Base-by-base conservation (phyloP, 2,888 invertebrate species). In the Erebia epiphron region DNA sequence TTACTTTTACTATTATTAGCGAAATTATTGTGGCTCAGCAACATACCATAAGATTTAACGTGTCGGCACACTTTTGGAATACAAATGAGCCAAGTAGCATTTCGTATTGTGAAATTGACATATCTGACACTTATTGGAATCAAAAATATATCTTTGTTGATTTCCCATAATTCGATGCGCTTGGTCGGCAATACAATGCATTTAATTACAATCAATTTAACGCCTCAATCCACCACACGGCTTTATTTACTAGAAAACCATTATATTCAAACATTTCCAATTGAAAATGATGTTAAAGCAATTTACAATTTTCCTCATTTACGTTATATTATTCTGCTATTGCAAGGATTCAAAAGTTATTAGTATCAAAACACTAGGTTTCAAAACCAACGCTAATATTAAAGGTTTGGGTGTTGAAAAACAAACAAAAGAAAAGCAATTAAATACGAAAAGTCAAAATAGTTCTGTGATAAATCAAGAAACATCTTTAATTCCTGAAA, bases 151-250 rank as follows among this genome's bases (percentile, higher is more conserved):
- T 62, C 62, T 46, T 49, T 8, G 13, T 71, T 67, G 64, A 74
- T 75, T 75, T 65, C 56, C 58, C 73, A 69, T 67, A 73, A 67
- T 66, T 60, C 54, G 71, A 60, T 71, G 50, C 74, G 72, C 68
- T 65, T 67, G 54, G 43, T 65, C 62, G 49, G 26, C 57, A 58
- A 49, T n/a, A 69, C 73, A 74, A 72, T 75, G 67, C 69, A 72
- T 74, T 70, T 73, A 66, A 75, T 76, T 74, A 71, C 70, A 63
- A 35, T 71, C 50, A 54, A 73, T 71, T 72, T 56, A 60, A 69
- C 70, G 71, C 74, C 14, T 49, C 67, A 73, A 68, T 73, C 72
- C 18, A 65, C 67, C 61, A 69, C 63, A 64, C 50, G 13, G 9
- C 16, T 54, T 64, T 16, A 21, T 64, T 68, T 41, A 65, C 60